Conservation (phyloP, 2,113 vertebrate genomes). For the Forbesichthys papilliferus region DNA sequence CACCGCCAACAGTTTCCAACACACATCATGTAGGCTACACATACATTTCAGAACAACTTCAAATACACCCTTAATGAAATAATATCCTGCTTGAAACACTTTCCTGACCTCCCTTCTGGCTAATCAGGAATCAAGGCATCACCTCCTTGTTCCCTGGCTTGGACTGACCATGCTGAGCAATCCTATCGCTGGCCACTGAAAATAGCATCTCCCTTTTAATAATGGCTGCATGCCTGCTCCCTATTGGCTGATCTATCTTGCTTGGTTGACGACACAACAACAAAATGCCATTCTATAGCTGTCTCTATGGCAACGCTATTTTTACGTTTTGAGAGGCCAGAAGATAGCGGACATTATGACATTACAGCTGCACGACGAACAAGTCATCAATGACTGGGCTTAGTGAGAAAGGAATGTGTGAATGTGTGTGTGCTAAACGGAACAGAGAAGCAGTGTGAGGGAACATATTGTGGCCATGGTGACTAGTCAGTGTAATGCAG, state of each 20-base stretch:
- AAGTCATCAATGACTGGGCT: slow-evolving; percentile 1
- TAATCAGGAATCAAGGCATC: slow-evolving; percentile 25
- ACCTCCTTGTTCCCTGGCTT: slow-evolving; percentile 34
- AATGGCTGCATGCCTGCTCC: slow-evolving; percentile 22
- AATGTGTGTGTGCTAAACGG: neutral
- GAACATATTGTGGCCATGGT: slow-evolving; percentile 24
- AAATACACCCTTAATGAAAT: neutral
- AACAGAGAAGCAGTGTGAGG: slow-evolving; percentile 9
- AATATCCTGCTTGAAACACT: neutral
- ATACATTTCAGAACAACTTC: neutral
- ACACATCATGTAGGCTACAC: neutral
- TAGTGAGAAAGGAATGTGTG: neutral
- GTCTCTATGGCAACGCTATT: slow-evolving; percentile 57
- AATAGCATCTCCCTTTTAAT: slow-evolving; percentile 60
- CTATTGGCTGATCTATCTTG: slow-evolving; percentile 52
- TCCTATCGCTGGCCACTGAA: slow-evolving; percentile 35
- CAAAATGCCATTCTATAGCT: slow-evolving; percentile 25
- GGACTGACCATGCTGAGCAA: slow-evolving; percentile 61
- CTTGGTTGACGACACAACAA: slow-evolving; percentile 32
- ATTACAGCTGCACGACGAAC: slow-evolving; percentile 17
- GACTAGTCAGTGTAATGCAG: slow-evolving; percentile 8
- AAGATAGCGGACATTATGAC: slow-evolving; percentile 44
- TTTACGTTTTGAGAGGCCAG: slow-evolving; percentile 32
- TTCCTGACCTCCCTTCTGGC: neutral
- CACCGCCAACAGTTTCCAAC: slow-evolving; percentile 11